Conservation (phyloP, 2,888 invertebrate genomes). For the Agrotis clavis region DNA sequence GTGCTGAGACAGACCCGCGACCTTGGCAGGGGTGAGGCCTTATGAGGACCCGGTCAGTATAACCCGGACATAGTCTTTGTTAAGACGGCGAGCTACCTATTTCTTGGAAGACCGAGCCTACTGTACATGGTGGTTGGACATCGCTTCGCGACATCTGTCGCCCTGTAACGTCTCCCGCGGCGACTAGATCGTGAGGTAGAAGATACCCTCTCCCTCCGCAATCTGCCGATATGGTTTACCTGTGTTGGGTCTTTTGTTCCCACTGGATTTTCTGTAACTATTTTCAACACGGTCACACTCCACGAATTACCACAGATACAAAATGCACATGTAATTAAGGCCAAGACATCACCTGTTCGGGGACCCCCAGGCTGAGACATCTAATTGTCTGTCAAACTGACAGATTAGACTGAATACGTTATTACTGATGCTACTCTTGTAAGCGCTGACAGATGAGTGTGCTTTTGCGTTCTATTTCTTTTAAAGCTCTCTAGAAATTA, state of each 20-base stretch:
- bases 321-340: slow-evolving; percentile 63
- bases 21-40: too few relatives aligned
- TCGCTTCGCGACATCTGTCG: too few relatives aligned
- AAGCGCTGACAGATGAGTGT: slow-evolving; percentile 48
- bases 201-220: too few relatives aligned
- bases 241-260: not conserved
- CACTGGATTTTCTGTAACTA: slow-evolving; percentile 18
- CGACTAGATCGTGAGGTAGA: too few relatives aligned
- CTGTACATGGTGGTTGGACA: too few relatives aligned
- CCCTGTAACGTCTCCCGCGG: too few relatives aligned
- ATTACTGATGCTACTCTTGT: slow-evolving; percentile 47
- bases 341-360: slow-evolving; percentile 63
- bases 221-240: too few relatives aligned
- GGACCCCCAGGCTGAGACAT: slow-evolving; percentile 54
- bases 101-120: too few relatives aligned
- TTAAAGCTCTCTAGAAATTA: slow-evolving; percentile 29
- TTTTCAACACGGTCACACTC: slow-evolving; percentile 3
- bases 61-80: too few relatives aligned
- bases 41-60: too few relatives aligned
- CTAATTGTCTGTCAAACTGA: slow-evolving; percentile 64
- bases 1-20: too few relatives aligned
- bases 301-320: slow-evolving; percentile 52
- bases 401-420: slow-evolving; percentile 60
- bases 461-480: slow-evolving; percentile 35
- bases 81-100: too few relatives aligned